Base-by-base conservation (phyloP, 2,888 invertebrate species). In the Cenopis cana region DNA sequence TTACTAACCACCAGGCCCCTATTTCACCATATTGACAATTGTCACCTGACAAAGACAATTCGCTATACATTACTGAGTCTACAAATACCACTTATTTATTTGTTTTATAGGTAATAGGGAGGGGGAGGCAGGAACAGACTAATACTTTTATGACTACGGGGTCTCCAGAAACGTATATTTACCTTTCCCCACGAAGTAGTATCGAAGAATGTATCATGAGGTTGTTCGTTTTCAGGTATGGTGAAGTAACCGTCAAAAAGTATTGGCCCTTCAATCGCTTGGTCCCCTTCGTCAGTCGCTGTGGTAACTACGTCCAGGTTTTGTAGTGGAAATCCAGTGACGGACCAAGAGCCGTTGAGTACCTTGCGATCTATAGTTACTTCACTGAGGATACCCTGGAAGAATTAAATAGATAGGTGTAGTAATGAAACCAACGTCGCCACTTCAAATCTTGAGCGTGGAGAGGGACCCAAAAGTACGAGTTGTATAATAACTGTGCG, bases 141-240 rank as follows among this genome's bases (percentile, higher is more conserved):
- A n/a, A n/a, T n/a, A n/a, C n/a, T n/a, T n/a, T n/a, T n/a, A n/a
- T n/a, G n/a, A n/a, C n/a, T n/a, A n/a, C n/a, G n/a, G n/a, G n/a
- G n/a, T n/a, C n/a, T n/a, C n/a, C n/a, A n/a, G n/a, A n/a, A n/a
- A n/a, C n/a, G n/a, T n/a, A n/a, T 24, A 24, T 24, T 17, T 29
- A 54, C 96, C 91, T 98, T 98, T 66, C 95, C 95, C 98, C 98
- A 98, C n/a, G 95, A 95, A 55, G 94, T 92, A 77, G 97, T 95
- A 80, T 97, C 95, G 12, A 98, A 82, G 82, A 95, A 98, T 0
- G 97, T 98, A 81, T 98, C 98, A 46, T 91, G 83, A 0, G 95
- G 94, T n/a, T 87, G 77, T 12, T 88, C 88, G 0, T 85, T 86
- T 0, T 93, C 78, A 0, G 87, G 84, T 14, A 94, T 71, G 12